A percentile compares a stretch with the other conserved stretches of the same genome.
Conservation (phyloP, 2,888 invertebrate species). For the Troides oblongomaculatus region DNA sequence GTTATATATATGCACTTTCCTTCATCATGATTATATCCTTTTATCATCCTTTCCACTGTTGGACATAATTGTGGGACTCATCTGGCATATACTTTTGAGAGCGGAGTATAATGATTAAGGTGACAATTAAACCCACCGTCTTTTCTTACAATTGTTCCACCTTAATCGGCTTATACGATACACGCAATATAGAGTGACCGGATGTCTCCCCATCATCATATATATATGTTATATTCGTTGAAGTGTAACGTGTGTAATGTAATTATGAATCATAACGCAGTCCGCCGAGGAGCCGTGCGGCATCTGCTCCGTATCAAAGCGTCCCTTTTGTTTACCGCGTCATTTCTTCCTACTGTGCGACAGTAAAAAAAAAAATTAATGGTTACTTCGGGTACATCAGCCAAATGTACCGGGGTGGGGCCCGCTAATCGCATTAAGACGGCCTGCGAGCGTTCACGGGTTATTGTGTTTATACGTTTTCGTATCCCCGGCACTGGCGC, state of each 20-base stretch:
- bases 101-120: no score
- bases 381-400: constrained; percentile 45
- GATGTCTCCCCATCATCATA: no score
- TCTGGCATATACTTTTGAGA: no score
- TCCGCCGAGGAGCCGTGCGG: constrained; percentile 3
- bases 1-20: no score
- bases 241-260: not conserved
- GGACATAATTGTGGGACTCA: no score
- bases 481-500: constrained; percentile 51
- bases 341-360: constrained; percentile 62
- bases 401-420: constrained; percentile 57
- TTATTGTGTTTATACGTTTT: constrained; percentile 72
- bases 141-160: no score
- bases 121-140: no score
- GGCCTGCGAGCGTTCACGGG: constrained; percentile 71
- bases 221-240: no score
- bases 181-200: no score
- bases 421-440: constrained; percentile 59
- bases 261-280: constrained; percentile 18
- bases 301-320: constrained; percentile 60
- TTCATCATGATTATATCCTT: no score
- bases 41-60: no score
- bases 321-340: constrained; percentile 69
- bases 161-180: no score
- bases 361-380: constrained; percentile 78